Conservation (phyloP, 2,888 invertebrate genomes). For the Gandaritis pyraliata region DNA sequence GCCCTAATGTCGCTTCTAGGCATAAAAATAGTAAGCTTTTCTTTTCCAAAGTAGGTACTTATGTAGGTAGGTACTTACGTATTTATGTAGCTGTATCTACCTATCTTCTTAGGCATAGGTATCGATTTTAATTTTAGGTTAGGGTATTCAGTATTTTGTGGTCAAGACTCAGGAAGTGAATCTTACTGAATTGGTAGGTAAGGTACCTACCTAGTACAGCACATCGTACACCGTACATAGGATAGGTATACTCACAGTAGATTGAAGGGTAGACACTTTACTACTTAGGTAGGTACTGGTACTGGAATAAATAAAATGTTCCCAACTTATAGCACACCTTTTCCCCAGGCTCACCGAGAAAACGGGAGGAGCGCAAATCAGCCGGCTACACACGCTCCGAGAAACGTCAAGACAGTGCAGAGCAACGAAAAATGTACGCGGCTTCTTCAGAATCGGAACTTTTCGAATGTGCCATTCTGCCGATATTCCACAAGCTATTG, state of each 20-base stretch:
- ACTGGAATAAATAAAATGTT: background rate
- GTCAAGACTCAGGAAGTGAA: too few relatives aligned
- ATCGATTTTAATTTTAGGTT: too few relatives aligned
- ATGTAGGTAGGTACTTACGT: too few relatives aligned
- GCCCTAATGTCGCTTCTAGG: conserved; percentile 85
- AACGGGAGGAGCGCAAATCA: conserved; percentile 79
- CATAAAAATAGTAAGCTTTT: conserved; percentile 67
- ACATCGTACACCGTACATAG: too few relatives aligned
- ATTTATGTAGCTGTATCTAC: too few relatives aligned
- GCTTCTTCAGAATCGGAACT: conserved; percentile 94
- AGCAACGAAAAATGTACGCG: conserved; percentile 86
- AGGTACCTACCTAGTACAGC: background rate
- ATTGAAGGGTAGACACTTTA: too few relatives aligned
- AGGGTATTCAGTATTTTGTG: too few relatives aligned
- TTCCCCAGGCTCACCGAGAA: conserved; percentile 66
- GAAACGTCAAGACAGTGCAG: conserved; percentile 72
- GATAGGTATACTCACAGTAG: too few relatives aligned
- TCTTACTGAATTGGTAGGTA: too few relatives aligned
- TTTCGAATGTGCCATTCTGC: conserved; percentile 93
- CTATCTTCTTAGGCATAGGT: too few relatives aligned
- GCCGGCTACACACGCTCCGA: conserved; percentile 78
- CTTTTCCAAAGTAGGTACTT: too few relatives aligned
- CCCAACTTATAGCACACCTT: background rate
- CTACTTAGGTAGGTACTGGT: too few relatives aligned
- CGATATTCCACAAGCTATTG: conserved; percentile 95